phyloP scores from a whole-genome alignment of 2,888 invertebrate species.

The Erebia epiphron region DNA sequence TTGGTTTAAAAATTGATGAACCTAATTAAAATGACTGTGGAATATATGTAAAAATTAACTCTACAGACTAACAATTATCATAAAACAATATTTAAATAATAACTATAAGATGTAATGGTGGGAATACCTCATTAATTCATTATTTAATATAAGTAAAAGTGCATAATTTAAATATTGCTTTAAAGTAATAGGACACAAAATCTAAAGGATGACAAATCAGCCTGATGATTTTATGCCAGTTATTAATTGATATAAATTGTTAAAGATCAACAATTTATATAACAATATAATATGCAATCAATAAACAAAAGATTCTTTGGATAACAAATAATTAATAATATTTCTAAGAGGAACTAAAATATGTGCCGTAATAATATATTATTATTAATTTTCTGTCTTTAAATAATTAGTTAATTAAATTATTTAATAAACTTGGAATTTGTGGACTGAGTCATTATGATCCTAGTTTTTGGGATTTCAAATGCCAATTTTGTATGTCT shows the following conservation, averaged over 20 bases:
- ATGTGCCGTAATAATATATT: slow-evolving; percentile 58
- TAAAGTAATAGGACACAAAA: slow-evolving; percentile 63
- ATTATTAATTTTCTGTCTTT: slow-evolving; percentile 51
- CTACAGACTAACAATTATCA: slow-evolving; percentile 72
- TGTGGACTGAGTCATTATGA: slow-evolving; percentile 46
- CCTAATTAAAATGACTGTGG: slow-evolving; percentile 79
- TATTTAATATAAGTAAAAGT: slow-evolving; percentile 59
- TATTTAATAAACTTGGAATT: slow-evolving; percentile 52
- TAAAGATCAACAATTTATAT: slow-evolving; percentile 62
- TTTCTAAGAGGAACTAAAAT: slow-evolving; percentile 79
- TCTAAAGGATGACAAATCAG: slow-evolving; percentile 48
- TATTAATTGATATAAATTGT: slow-evolving; percentile 62
- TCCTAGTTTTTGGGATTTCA: slow-evolving; percentile 55
- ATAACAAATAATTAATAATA: slow-evolving; percentile 78
- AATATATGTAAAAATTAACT: slow-evolving; percentile 73
- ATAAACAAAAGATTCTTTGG: slow-evolving; percentile 75
- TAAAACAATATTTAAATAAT: slow-evolving; percentile 78
- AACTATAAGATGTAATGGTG: slow-evolving; percentile 75
- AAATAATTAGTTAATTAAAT: slow-evolving; percentile 40
- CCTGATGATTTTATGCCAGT: slow-evolving; percentile 59
- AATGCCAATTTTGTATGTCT: slow-evolving; percentile 75
- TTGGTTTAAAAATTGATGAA: slow-evolving; percentile 73
- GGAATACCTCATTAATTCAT: slow-evolving; percentile 63
- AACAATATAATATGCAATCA: slow-evolving; percentile 64
- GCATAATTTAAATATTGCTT: slow-evolving; percentile 77